Evolutionary conservation across 2,888 invertebrate genomes (phyloP).

Genomic region (Entomobrya proxima): DNA sequence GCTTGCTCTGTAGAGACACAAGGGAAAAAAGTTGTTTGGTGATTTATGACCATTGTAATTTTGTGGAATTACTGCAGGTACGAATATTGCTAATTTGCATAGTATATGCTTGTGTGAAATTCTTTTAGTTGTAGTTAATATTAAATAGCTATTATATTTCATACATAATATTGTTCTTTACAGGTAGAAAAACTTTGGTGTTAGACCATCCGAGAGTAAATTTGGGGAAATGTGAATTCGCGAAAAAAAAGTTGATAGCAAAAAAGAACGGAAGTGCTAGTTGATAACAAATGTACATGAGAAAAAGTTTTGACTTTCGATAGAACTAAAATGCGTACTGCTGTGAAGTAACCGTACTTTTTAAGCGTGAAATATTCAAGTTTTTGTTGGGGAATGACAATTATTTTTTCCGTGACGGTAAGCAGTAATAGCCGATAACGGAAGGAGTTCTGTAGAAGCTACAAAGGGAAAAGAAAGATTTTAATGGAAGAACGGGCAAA

Average conservation of each 20-base stretch:
- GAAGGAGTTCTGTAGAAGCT: not conserved
- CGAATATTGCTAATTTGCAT: not conserved
- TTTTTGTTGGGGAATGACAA: not conserved
- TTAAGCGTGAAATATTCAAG: not conserved
- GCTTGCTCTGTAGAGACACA: too few species aligned
- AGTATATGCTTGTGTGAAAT: not conserved
- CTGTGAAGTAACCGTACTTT: too few species aligned
- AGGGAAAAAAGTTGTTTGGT: not conserved
- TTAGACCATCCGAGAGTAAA: too few species aligned
- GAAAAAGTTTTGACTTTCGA: not conserved
- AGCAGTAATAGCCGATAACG: not conserved
- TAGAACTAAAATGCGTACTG: not conserved
- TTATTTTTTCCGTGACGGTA: conserved; percentile 1
- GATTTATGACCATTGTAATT: conserved; percentile 47
- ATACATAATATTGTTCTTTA: too few species aligned
- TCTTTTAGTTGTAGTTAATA: not conserved
- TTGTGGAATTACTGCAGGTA: not conserved
- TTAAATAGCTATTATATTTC: too few species aligned
- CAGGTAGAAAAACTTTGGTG: too few species aligned
- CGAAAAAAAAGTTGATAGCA: too few species aligned
- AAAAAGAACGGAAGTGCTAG: too few species aligned
- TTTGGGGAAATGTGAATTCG: too few species aligned
- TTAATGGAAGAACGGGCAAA: conserved; percentile 36
- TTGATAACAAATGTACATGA: too few species aligned
- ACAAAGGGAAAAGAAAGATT: not conserved